These are phyloP conservation scores for Drosophila trichaetosa DNA, from an alignment of 2,888 invertebrate genomes.

Conservation along the genomic window DNA sequence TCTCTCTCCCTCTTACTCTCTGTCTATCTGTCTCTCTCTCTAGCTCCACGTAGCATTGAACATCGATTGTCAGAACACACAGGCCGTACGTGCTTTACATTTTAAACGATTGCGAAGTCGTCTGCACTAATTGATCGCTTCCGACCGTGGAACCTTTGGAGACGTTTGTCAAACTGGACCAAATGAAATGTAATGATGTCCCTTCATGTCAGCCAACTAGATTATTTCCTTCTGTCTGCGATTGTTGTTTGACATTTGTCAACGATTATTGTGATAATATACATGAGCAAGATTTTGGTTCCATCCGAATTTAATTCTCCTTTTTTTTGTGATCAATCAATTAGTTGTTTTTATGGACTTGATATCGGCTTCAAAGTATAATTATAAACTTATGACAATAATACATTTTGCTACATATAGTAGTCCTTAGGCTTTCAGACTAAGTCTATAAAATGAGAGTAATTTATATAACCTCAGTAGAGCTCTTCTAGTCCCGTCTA, in stretches of 20 bases:
- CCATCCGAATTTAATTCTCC: neutral
- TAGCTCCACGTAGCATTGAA: conserved; percentile 30
- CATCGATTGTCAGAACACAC: conserved; percentile 81
- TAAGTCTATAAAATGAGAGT: neutral
- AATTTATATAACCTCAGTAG: neutral
- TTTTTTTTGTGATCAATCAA: conserved; percentile 10
- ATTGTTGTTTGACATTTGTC: conserved; percentile 58
- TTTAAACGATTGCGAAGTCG: conserved; percentile 78
- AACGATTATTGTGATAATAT: conserved; percentile 57
- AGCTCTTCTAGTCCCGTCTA: neutral
- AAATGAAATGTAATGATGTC: conserved; percentile 70
- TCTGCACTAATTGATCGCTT: conserved; percentile 83
- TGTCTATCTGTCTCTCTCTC: neutral
- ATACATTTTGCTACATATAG: neutral
- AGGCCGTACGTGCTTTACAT: conserved; percentile 84
- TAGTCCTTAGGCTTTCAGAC: neutral
- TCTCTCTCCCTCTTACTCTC: too few species aligned
- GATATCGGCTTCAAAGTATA: neutral
- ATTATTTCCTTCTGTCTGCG: conserved; percentile 51
- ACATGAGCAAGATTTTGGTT: conserved; percentile 31
- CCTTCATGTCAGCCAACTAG: conserved; percentile 66
- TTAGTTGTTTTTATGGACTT: conserved; percentile 13
- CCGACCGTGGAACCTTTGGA: conserved; percentile 65
- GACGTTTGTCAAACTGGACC: conserved; percentile 63
- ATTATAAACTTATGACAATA: neutral